Evolutionary conservation across 2,113 vertebrate species (phyloP).

Genomic region (Ictalurus furcatus): DNA sequence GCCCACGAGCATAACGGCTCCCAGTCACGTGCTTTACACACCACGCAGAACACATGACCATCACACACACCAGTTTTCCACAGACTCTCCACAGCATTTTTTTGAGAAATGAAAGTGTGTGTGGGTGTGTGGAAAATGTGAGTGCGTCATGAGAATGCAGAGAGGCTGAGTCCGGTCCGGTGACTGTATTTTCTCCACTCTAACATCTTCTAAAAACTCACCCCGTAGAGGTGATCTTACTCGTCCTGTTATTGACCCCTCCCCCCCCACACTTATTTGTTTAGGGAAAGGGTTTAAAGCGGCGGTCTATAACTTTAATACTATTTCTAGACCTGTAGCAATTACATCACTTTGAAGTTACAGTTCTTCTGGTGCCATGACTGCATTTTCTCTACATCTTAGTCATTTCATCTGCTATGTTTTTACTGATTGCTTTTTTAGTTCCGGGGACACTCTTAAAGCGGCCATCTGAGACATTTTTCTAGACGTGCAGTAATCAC

Average conservation of each 20-base stretch:
- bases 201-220: too few species aligned
- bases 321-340: not conserved
- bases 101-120: constrained; percentile 46
- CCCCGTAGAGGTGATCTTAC: not conserved
- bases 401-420: not conserved
- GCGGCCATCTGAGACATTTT: not conserved
- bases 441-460: not conserved
- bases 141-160: not conserved
- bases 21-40: constrained; percentile 21
- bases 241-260: not conserved
- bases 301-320: not conserved
- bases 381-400: not conserved
- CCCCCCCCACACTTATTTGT: too few species aligned
- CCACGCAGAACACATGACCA: constrained; percentile 31
- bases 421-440: not conserved
- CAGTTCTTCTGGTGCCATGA: not conserved
- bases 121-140: constrained; percentile 27
- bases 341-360: not conserved
- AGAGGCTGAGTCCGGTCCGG: not conserved
- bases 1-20: constrained; percentile 17
- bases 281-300: not conserved
- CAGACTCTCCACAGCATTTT: constrained; percentile 11
- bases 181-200: not conserved
- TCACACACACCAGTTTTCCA: constrained; percentile 17
- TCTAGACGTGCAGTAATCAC: not conserved